Conservation (phyloP, 1,140 invertebrate species). For the Zophobas morio region DNA sequence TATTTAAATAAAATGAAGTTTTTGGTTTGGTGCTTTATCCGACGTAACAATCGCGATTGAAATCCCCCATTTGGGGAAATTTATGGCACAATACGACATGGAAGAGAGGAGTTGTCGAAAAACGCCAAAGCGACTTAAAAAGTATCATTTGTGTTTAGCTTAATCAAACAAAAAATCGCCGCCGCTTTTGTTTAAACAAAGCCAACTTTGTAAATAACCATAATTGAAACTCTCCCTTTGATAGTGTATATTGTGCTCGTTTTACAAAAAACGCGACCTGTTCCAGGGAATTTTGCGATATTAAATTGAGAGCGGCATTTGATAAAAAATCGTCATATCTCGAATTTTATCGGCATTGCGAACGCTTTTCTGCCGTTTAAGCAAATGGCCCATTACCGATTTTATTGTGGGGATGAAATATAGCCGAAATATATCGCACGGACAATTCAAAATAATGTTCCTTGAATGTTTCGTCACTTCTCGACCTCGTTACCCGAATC, state of each 20-base stretch:
- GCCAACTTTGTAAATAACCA: no score
- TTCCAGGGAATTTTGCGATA: no score
- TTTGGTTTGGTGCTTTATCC: slow-evolving; percentile 2
- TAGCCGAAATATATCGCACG: not conserved
- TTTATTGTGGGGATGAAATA: slow-evolving; percentile 9
- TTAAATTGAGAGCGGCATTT: no score
- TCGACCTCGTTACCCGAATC: slow-evolving; percentile 19
- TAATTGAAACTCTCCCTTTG: not conserved
- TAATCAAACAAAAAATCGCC: no score
- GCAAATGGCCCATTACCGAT: slow-evolving; percentile 6
- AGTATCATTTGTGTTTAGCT: not conserved
- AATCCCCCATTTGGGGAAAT: slow-evolving; percentile 3
- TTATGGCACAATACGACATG: not conserved
- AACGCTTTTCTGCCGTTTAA: not conserved
- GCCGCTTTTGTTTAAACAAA: no score
- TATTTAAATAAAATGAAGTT: slow-evolving; percentile 15
- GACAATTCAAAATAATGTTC: slow-evolving; percentile 1
- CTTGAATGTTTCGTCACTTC: slow-evolving; percentile 14
- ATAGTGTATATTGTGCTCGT: not conserved
- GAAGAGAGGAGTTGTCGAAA: not conserved
- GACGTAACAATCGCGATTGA: slow-evolving; percentile 1
- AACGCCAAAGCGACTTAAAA: slow-evolving; percentile 1
- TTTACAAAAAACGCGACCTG: not conserved
- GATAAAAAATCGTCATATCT: no score
- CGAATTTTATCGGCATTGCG: not conserved